Evolutionary conservation across 2,888 invertebrate species (phyloP).

Genomic region (Aricia artaxerxes): DNA sequence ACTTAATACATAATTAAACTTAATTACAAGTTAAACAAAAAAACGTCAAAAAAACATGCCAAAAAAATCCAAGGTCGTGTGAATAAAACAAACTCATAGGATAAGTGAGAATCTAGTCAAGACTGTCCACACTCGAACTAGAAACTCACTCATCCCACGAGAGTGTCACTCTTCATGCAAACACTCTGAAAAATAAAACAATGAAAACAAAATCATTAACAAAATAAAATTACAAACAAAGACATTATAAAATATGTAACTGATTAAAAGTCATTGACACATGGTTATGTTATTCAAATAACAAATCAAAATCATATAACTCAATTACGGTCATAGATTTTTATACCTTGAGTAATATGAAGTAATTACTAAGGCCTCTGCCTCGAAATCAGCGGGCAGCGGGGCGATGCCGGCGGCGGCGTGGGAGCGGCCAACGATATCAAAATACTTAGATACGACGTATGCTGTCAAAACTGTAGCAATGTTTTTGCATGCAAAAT

Average conservation of each 20-base stretch:
- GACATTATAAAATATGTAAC: background rate
- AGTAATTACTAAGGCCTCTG: too few species aligned
- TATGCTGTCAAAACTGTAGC: too few species aligned
- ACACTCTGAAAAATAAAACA: conserved; percentile 47
- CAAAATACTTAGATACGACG: too few species aligned
- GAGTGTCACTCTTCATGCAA: conserved; percentile 54
- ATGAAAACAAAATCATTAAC: conserved; percentile 38
- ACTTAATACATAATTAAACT: background rate
- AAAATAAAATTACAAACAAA: conserved; percentile 16
- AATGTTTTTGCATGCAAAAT: too few species aligned
- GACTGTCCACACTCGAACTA: conserved; percentile 74
- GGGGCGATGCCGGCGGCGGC: too few species aligned
- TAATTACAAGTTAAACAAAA: conserved; percentile 25
- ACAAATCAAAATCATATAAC: background rate
- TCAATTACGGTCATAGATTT: too few species aligned
- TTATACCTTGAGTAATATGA: too few species aligned
- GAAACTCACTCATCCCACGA: conserved; percentile 79
- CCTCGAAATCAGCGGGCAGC: too few species aligned
- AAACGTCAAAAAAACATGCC: conserved; percentile 44
- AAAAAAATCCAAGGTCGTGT: conserved; percentile 52
- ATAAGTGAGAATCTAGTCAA: conserved; percentile 86
- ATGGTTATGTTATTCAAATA: background rate
- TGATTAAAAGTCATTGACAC: background rate
- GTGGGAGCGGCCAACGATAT: too few species aligned
- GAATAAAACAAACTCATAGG: conserved; percentile 61